Conservation (phyloP, 92 coral and sea anemone genomes). For the Porites evermanni region DNA sequence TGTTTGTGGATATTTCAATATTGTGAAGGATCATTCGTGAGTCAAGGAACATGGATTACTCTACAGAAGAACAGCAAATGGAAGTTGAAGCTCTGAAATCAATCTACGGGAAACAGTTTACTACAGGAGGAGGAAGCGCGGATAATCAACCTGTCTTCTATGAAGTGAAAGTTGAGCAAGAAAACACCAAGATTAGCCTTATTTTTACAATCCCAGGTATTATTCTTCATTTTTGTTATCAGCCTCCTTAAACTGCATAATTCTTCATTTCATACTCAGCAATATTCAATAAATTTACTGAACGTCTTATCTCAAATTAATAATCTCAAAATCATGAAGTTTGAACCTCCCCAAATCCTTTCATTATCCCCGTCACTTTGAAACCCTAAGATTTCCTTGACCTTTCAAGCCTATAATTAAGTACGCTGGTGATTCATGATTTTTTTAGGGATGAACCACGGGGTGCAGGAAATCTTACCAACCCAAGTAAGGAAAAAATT, state of each 20-base stretch:
- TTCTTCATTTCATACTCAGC: too few species aligned
- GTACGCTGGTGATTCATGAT: too few species aligned
- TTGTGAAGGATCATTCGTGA: neutral
- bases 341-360: too few species aligned
- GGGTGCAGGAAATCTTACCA: too few species aligned
- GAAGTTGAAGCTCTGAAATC: constrained; percentile 76
- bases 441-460: too few species aligned
- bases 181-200: constrained; percentile 18
- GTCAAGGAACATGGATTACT: constrained; percentile 37
- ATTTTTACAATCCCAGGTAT: constrained; percentile 63
- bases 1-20: neutral
- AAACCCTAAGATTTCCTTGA: neutral
- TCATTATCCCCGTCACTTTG: neutral
- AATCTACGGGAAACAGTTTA: constrained; percentile 70
- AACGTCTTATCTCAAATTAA: too few species aligned
- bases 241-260: too few species aligned
- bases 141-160: constrained; percentile 14
- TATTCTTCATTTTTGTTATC: neutral
- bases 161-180: constrained; percentile 54
- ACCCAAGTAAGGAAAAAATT: too few species aligned
- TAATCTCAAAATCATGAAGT: too few species aligned
- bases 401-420: neutral
- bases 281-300: too few species aligned
- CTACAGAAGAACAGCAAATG: constrained; percentile 54
- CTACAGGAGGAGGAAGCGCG: neutral